These are phyloP conservation scores for Bursaphelenchus okinawaensis DNA, from an alignment of 2,888 invertebrate species.

Conservation along the genomic window DNA sequence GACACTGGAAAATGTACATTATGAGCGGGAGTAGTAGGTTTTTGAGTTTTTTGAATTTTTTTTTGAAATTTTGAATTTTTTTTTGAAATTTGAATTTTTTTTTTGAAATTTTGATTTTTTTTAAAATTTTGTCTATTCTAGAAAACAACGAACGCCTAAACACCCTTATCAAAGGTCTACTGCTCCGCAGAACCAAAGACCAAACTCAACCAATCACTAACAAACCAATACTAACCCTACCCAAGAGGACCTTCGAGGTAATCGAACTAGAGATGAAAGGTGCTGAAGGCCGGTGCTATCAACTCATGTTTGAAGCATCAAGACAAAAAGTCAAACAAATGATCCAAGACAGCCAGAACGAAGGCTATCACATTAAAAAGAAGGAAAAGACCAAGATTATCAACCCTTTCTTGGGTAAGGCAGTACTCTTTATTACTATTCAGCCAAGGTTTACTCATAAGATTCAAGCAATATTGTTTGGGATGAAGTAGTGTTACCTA, in stretches of 20 bases:
- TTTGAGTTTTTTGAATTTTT: background rate
- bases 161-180: conserved; percentile 75
- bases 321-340: conserved; percentile 27
- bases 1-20: conserved; percentile 88
- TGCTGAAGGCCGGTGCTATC: conserved; percentile 56
- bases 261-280: conserved; percentile 53
- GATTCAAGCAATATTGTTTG: too few relatives aligned
- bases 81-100: too few relatives aligned
- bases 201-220: conserved; percentile 62
- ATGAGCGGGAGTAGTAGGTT: conserved; percentile 60
- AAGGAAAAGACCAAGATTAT: conserved; percentile 20
- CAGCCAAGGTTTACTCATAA: too few relatives aligned
- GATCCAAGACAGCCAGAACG: conserved; percentile 20
- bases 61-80: too few relatives aligned
- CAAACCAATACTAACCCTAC: conserved; percentile 55
- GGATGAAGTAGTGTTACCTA: too few relatives aligned
- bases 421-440: too few relatives aligned
- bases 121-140: conserved; percentile 7
- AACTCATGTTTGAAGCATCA: conserved; percentile 46
- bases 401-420: conserved; percentile 39
- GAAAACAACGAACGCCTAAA: conserved; percentile 67
- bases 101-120: background rate
- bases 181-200: conserved; percentile 80
- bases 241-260: conserved; percentile 45
- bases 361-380: conserved; percentile 4